phyloP scores from a whole-genome alignment of 2,888 invertebrate species.

The Lasiommata megera region DNA sequence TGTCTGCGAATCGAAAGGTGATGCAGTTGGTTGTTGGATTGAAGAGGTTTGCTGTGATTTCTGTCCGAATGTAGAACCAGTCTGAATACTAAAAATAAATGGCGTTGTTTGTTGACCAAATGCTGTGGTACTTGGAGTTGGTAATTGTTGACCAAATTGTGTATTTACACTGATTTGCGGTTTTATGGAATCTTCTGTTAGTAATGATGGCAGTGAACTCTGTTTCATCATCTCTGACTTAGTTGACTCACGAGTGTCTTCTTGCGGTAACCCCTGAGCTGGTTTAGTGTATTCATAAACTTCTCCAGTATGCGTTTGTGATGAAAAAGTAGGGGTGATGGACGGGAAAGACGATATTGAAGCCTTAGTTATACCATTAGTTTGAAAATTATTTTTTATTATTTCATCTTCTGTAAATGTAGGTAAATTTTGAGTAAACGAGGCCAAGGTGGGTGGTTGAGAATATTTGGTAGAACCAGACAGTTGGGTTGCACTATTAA shows the following conservation, averaged over 20 bases:
- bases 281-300: constrained; percentile 64
- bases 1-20: background rate
- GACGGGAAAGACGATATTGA: constrained; percentile 53
- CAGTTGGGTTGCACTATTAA: constrained; percentile 39
- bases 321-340: constrained; percentile 37
- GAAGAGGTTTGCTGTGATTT: too few relatives aligned
- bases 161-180: background rate
- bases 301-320: constrained; percentile 41
- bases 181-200: background rate
- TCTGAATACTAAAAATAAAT: background rate
- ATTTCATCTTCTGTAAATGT: constrained; percentile 29
- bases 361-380: constrained; percentile 54
- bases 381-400: constrained; percentile 17
- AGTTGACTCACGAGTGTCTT: background rate
- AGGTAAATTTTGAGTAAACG: constrained; percentile 26
- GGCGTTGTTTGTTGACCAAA: background rate
- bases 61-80: background rate
- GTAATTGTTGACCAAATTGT: constrained; percentile 7
- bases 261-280: constrained; percentile 40
- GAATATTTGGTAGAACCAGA: constrained; percentile 26
- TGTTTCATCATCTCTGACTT: background rate
- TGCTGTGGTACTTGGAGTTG: background rate
- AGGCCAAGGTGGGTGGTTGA: constrained; percentile 22
- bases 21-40: background rate
- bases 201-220: background rate